Evolutionary conservation across 2,888 invertebrate genomes (phyloP).

Genomic region (Beris morrisii): DNA sequence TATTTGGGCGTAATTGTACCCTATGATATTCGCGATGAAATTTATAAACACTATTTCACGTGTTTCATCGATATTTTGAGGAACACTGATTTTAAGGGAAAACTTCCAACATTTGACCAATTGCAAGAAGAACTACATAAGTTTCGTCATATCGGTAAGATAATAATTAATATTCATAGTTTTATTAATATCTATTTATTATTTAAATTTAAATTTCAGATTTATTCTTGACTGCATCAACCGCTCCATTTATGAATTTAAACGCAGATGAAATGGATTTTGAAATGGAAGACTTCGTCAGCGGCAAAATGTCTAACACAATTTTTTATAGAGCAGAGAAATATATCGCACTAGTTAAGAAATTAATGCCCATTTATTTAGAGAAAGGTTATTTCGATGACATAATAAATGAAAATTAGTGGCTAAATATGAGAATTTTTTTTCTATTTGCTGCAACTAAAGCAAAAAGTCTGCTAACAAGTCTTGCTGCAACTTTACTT

Average conservation of each 20-base stretch:
- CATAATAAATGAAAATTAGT: too few relatives aligned
- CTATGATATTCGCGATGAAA: neutral
- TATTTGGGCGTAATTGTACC: neutral
- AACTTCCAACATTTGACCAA: constrained; percentile 5
- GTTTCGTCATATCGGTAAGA: constrained; percentile 12
- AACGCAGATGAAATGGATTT: neutral
- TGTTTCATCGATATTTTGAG: constrained; percentile 10
- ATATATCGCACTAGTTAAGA: constrained; percentile 7
- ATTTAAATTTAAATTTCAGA: neutral
- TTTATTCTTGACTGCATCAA: neutral
- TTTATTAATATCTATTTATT: neutral
- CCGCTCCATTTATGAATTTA: constrained; percentile 17
- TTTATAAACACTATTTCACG: neutral
- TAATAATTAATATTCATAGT: neutral
- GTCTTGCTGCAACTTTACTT: too few relatives aligned
- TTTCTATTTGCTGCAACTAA: too few relatives aligned
- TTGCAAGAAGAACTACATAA: neutral
- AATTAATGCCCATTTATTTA: constrained; percentile 17
- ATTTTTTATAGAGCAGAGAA: constrained; percentile 2
- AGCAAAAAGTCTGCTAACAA: too few relatives aligned
- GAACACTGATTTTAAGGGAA: neutral
- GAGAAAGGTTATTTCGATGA: constrained; percentile 7
- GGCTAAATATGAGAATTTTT: too few relatives aligned
- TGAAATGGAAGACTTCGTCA: constrained; percentile 14
- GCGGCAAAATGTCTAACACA: neutral